phyloP scores from a whole-genome alignment of 2,113 vertebrate genomes.

The Circaetus gallicus region DNA sequence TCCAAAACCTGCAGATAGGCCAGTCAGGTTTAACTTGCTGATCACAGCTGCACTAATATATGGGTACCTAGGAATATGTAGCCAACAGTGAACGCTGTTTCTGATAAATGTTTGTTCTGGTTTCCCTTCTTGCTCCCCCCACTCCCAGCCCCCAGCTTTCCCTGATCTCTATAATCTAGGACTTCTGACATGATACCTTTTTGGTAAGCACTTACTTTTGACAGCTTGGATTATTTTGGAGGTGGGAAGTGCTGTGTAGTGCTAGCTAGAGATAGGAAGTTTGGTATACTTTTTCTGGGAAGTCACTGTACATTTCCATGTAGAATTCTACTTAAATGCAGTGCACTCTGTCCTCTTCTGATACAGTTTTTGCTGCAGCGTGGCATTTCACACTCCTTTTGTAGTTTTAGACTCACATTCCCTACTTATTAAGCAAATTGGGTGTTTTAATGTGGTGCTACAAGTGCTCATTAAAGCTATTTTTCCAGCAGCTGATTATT shows the following conservation, averaged over 20 bases:
- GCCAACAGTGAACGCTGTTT: neutral
- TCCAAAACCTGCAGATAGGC: neutral
- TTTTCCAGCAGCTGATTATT: conserved; percentile 63
- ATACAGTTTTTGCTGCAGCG: neutral
- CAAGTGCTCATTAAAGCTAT: conserved; percentile 63
- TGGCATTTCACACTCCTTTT: conserved; percentile 30
- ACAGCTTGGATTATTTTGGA: neutral
- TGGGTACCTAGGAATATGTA: neutral
- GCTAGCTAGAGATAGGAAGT: neutral
- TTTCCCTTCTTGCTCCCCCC: neutral
- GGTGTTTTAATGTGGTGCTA: conserved; percentile 44
- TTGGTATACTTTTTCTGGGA: neutral
- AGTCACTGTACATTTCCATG: neutral
- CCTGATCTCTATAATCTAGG: neutral
- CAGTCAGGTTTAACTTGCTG: neutral
- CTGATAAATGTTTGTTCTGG: neutral
- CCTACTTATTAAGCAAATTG: conserved; percentile 62
- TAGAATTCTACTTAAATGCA: conserved; percentile 1
- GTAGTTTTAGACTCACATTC: conserved; percentile 36
- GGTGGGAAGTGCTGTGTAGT: neutral
- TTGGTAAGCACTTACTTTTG: neutral
- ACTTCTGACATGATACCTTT: neutral
- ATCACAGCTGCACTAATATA: neutral
- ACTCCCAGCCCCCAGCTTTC: neutral
- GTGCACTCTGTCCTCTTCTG: neutral